Base-by-base conservation (phyloP, 2,113 vertebrate species). In the Chelonoidis abingdonii region DNA sequence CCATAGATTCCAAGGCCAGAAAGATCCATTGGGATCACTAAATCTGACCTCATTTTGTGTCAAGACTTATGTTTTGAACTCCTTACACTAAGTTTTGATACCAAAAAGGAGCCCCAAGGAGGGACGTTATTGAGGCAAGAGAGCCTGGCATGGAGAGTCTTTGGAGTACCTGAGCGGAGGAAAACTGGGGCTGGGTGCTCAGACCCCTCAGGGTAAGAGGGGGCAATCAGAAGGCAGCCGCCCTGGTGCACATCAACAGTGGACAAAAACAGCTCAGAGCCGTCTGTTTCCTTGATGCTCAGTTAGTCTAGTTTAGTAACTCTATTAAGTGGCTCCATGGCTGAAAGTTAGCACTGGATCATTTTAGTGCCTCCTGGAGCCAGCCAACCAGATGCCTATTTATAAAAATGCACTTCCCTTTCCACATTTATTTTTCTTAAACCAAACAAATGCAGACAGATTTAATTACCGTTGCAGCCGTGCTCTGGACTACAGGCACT, bases 391-490 rank as follows among this genome's bases (percentile, higher is more conserved):
- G 57, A 86, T 72, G 52, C 88, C 3, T 0, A 72, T 78, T 93
- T 85, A 93, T 62, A 93, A 90, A 89, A 90, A 69, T 4, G 57
- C 69, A 59, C 87, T 90, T 96, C 79, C 85, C 72, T 35, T 92
- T 93, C 90, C 86, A 89, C 82, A 38, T 31, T 80, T 93, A 93
- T 72, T 93, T 89, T 62, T 88, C 95, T 83, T 89, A 89, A 97
- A 93, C 88, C 86, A 96, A 96, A 97, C 91, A 97, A 94, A 89
- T 8, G 79, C 76, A 91, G 88, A 90, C 95, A 97, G 95, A 97
- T 94, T 94, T 96, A 96, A 84, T 89, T 88, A 53, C 86, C 92
- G 92, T 86, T 91, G 91, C 94, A 96, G 96, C 96, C 97, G 93
- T 0, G 0, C 78, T 88, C 85, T 90, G 87, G 97, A 96, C 85